Evolutionary conservation across 2,113 vertebrate genomes (phyloP).

Genomic region (Protobothrops flavoviridis): DNA sequence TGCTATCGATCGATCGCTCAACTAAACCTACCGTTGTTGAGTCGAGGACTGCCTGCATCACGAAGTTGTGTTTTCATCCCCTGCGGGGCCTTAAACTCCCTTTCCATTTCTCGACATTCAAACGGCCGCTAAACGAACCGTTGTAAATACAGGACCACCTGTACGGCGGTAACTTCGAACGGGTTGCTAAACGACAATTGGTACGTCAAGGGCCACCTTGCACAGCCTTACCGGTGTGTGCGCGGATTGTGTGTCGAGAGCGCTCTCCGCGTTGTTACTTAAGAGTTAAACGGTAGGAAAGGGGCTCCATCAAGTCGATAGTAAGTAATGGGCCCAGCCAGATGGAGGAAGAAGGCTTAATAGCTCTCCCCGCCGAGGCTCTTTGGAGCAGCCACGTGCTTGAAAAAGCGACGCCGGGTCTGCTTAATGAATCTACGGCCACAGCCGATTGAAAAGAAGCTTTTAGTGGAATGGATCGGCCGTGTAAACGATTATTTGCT

Average conservation of each 20-base stretch:
- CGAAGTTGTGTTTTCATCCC: no score
- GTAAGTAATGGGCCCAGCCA: not conserved
- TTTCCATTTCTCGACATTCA: no score
- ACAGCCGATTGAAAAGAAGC: not conserved
- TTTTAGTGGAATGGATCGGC: not conserved
- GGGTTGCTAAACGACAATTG: no score
- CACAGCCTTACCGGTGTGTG: rapidly evolving
- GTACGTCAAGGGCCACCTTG: no score
- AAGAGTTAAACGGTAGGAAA: not conserved
- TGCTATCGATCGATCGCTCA: no score
- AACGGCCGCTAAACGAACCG: no score
- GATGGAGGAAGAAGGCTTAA: not conserved
- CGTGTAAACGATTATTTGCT: not conserved
- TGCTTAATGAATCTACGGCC: not conserved
- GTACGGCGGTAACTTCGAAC: no score
- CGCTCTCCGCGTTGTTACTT: not conserved
- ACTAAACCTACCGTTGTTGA: no score
- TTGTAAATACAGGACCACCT: no score
- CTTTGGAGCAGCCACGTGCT: not conserved
- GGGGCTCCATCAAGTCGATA: not conserved
- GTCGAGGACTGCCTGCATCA: no score
- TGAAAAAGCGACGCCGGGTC: not conserved
- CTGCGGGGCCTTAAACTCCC: no score
- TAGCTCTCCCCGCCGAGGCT: not conserved
- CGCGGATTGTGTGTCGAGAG: not conserved